Percentiles rank a stretch among this genome's conserved stretches.
These are phyloP conservation scores for Pollenia angustigena DNA, from an alignment of 2,888 invertebrate species.

Conservation along the genomic window DNA sequence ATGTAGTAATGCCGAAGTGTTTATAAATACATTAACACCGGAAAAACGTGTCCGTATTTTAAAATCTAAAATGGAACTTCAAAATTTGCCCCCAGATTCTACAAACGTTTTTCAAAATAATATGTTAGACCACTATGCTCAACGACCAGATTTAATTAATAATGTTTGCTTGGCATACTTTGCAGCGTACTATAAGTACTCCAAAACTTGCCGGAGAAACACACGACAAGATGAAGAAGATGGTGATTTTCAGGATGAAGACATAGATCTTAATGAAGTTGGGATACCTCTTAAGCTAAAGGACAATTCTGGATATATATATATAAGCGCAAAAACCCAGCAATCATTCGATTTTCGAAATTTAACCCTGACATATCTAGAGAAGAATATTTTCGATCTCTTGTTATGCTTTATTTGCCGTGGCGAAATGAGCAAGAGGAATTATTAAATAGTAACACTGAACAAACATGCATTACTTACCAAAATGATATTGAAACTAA, in stretches of 20 bases:
- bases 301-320: background rate
- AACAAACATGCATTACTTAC: background rate
- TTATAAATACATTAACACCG: constrained; percentile 29
- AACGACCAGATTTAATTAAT: constrained; percentile 27
- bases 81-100: background rate
- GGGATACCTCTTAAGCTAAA: background rate
- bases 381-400: constrained; percentile 12
- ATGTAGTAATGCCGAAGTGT: constrained; percentile 35
- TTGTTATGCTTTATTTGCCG: background rate
- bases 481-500: background rate
- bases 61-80: background rate
- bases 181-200: constrained; percentile 21
- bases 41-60: constrained; percentile 25
- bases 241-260: background rate
- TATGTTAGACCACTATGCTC: constrained; percentile 26
- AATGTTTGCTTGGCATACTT: constrained; percentile 12
- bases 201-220: background rate
- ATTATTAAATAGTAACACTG: background rate
- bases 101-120: constrained; percentile 2
- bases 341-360: constrained; percentile 15
- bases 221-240: background rate
- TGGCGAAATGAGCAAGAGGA: constrained; percentile 15
- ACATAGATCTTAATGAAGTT: background rate
- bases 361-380: background rate
- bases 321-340: background rate